Evolutionary conservation across 2,888 invertebrate species (phyloP).

Genomic region (Oscheius myriophilus): DNA sequence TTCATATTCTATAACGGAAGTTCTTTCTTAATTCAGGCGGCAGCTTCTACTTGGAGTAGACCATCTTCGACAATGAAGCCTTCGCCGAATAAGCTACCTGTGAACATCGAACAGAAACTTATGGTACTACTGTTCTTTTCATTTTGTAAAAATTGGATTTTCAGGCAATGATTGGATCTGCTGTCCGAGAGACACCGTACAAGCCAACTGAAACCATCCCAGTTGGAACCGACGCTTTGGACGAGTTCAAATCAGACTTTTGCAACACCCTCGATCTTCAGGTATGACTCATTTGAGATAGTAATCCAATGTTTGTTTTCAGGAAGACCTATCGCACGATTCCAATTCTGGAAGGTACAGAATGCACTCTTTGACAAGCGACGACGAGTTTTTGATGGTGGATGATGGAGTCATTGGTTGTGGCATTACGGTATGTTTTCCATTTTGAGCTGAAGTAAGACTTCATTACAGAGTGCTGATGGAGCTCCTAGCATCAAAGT

Average conservation of each 20-base stretch:
- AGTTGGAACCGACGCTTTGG: constrained; percentile 44
- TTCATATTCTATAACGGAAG: neutral
- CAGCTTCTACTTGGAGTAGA: constrained; percentile 26
- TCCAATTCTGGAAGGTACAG: constrained; percentile 11
- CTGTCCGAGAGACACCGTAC: constrained; percentile 40
- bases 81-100: constrained; percentile 5
- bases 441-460: neutral
- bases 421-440: constrained; percentile 54
- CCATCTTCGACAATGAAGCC: constrained; percentile 25
- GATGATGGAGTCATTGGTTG: constrained; percentile 60
- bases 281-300: constrained; percentile 6
- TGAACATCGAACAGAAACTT: constrained; percentile 12
- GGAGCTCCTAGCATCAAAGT: constrained; percentile 36
- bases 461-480: constrained; percentile 32
- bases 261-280: neutral
- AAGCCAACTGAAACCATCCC: constrained; percentile 32
- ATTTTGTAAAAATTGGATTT: too few relatives aligned
- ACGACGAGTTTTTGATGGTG: constrained; percentile 67
- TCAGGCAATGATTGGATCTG: constrained; percentile 51
- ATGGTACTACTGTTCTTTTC: neutral
- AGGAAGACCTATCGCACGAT: neutral
- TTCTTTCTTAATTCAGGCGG: neutral
- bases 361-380: constrained; percentile 32
- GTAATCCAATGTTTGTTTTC: neutral
- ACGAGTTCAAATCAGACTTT: constrained; percentile 34